Percentiles rank a stretch among this genome's conserved stretches.
phyloP scores from a whole-genome alignment of 2,797 vertebrate species.

The Gymnothorax javanicus region DNA sequence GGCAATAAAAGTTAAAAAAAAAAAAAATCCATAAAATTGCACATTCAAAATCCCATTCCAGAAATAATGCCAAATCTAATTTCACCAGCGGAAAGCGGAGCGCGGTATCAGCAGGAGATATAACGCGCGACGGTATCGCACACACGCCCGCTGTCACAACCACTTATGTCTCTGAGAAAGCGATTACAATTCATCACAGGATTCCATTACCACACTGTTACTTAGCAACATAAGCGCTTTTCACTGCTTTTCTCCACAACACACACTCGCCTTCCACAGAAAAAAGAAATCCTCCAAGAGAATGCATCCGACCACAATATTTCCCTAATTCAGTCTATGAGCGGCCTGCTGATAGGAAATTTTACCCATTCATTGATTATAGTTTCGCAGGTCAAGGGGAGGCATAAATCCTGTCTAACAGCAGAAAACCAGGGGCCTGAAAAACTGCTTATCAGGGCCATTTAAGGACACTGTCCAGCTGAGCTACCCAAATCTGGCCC shows the following conservation, averaged over 20 bases:
- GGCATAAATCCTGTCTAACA: background rate
- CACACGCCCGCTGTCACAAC: background rate
- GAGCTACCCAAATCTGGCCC: no score
- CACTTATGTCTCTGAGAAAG: background rate
- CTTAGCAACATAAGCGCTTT: slow-evolving; percentile 2
- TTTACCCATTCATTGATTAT: background rate
- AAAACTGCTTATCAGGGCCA: background rate
- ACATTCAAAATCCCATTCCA: background rate
- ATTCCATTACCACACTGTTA: background rate
- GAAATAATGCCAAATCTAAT: background rate
- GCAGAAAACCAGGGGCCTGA: background rate
- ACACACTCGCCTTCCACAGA: background rate
- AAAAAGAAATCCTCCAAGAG: background rate
- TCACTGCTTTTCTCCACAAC: background rate
- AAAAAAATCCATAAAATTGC: background rate
- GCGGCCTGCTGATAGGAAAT: background rate
- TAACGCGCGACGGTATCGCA: background rate
- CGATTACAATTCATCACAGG: background rate
- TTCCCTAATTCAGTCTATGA: background rate
- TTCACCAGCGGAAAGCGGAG: background rate
- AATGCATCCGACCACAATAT: background rate
- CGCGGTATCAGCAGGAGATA: background rate
- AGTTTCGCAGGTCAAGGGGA: background rate
- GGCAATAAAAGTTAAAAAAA: background rate
- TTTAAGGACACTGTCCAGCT: background rate